Evolutionary conservation across 2,888 invertebrate species (phyloP).

Genomic region (Capitulum mitella): DNA sequence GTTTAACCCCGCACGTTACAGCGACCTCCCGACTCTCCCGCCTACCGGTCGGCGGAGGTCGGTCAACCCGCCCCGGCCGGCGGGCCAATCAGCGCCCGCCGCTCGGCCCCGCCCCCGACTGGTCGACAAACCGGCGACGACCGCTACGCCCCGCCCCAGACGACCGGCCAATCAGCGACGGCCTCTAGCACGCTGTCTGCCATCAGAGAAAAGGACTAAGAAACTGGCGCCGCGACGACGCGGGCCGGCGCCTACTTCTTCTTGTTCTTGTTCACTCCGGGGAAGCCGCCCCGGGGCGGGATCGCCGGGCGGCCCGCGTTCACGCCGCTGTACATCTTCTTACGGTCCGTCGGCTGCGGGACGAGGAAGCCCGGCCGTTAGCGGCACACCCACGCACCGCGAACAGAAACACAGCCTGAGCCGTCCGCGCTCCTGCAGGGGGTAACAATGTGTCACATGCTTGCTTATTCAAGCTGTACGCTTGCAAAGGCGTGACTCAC

Average conservation of each 20-base stretch:
- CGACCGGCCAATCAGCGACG: background rate
- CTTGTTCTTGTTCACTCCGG: slow-evolving; percentile 2
- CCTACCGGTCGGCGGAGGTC: too few species aligned
- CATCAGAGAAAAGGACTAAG: background rate
- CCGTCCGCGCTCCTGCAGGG: too few species aligned
- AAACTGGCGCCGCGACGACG: background rate
- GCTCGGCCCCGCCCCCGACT: background rate
- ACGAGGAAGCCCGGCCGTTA: background rate
- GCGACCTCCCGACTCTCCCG: background rate
- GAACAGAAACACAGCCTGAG: too few species aligned
- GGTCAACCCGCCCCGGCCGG: too few species aligned
- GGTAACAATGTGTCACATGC: background rate
- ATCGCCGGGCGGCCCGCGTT: slow-evolving; percentile 1
- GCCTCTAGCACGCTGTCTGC: background rate
- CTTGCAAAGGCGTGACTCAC: too few species aligned
- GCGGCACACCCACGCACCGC: too few species aligned
- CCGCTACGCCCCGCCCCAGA: background rate
- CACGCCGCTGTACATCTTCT: slow-evolving; percentile 12
- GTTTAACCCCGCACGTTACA: too few species aligned
- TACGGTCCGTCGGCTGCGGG: slow-evolving; percentile 13
- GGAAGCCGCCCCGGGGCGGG: background rate
- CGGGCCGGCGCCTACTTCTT: slow-evolving; percentile 11
- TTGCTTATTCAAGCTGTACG: background rate
- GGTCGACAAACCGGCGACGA: background rate
- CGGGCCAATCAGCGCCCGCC: background rate